Percentiles rank a stretch among this genome's conserved stretches.
phyloP scores from a whole-genome alignment of 2,797 vertebrate genomes.

The Nasua narica region DNA sequence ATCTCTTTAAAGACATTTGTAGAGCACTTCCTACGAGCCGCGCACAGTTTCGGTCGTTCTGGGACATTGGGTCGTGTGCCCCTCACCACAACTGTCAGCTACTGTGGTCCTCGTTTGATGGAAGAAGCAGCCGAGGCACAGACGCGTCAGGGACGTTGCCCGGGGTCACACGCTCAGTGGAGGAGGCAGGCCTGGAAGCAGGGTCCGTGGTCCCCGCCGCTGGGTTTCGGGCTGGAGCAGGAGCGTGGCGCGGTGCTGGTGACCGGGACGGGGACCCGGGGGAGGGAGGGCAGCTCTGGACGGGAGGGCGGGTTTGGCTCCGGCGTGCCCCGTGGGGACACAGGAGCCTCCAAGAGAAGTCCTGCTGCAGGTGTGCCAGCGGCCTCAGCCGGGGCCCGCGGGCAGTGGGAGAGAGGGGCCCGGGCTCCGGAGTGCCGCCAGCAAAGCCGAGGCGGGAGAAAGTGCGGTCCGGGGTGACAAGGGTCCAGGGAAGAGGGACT shows the following conservation, averaged over 20 bases:
- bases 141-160: not conserved
- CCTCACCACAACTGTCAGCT: not conserved
- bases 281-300: not conserved
- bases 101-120: not conserved
- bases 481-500: not conserved
- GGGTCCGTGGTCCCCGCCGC: no score
- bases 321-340: no score
- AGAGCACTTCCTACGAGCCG: not conserved
- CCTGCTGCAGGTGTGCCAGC: not conserved
- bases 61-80: not conserved
- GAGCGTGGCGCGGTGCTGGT: not conserved
- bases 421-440: no score
- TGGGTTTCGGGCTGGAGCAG: not conserved
- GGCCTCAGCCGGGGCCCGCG: no score
- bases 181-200: not conserved
- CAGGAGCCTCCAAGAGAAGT: no score
- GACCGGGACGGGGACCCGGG: accelerated
- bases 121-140: not conserved
- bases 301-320: not conserved
- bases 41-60: no score
- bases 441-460: not conserved
- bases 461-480: not conserved
- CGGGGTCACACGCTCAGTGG: not conserved
- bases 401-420: not conserved
- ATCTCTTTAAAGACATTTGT: no score